Percentiles rank a stretch among this genome's conserved stretches.
Conservation (phyloP, 2,797 vertebrate species). For the Lophotriccus pileatus region DNA sequence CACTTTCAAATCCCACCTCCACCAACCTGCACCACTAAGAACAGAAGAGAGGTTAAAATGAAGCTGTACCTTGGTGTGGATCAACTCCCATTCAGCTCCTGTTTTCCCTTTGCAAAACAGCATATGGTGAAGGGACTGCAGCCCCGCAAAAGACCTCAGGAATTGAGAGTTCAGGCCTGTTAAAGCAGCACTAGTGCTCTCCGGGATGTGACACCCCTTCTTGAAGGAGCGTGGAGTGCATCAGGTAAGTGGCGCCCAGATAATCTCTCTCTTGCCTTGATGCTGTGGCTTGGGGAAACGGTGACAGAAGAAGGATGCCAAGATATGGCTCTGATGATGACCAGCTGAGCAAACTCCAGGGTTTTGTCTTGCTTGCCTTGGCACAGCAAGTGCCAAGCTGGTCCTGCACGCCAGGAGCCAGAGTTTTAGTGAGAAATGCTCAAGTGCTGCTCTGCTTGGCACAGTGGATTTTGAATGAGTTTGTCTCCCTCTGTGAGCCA, state of each 20-base stretch:
- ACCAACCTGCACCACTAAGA: background rate
- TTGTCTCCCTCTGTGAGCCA: background rate
- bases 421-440: background rate
- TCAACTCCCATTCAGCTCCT: background rate
- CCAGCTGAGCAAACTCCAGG: background rate
- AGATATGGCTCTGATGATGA: fast-evolving
- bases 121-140: background rate
- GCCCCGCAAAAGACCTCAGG: background rate
- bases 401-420: background rate
- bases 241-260: background rate
- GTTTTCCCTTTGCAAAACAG: background rate
- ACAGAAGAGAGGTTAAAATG: background rate
- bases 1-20: background rate
- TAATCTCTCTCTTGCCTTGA: background rate
- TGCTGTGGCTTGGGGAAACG: background rate
- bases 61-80: background rate
- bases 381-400: background rate
- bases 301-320: background rate
- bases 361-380: background rate
- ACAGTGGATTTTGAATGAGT: background rate
- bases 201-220: background rate
- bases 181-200: background rate
- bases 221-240: background rate
- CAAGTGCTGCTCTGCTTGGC: background rate
- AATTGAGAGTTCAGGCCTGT: background rate